Evolutionary conservation across 2,888 invertebrate species (phyloP), one percentile per base, ranked within the genome.

Genomic region (Aphrophora alni): DNA sequence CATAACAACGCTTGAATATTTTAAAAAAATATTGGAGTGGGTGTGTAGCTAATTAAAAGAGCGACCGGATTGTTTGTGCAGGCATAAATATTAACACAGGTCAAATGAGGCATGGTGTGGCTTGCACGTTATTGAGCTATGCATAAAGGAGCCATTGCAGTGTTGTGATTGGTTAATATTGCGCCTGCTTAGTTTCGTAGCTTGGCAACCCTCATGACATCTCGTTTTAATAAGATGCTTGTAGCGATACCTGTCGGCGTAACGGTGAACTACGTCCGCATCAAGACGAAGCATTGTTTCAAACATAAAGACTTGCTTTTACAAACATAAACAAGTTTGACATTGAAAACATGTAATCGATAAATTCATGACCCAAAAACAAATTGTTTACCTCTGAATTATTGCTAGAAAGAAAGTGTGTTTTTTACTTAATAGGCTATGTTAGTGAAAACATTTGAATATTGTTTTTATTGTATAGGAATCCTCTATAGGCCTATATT

Each of bases 51-150:
- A 81, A 81, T 81, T 81, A 81, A 70, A 81, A 38, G 81, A 75
- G 74, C 33, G 74, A 77, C 59, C 68, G 71, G 80, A 81, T 81
- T 81, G 81, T 81, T 81, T 81, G 81, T 78, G 59, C 78, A 78
- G 75, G 75, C 78, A 81, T 81, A 81, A 81, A 81, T 81, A 81
- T 81, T 81, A 81, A 81, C 81, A 81, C 75, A 72, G 81, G 81
- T 81, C 81, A 81, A 81, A 81, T 81, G 81, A 81, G 81, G 81
- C 81, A 81, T 81, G 81, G 78, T 74, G 78, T 78, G 78, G 59
- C 59, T 59, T 59, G 59, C 59, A 59, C 44, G 81, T 75, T 81
- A 81, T 81, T 78, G 81, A 81, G 81, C 77, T 72, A 68, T 28
- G 74, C 28, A 79, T 79, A 79, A 79, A 78, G 81, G 69, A 68